A percentile compares a stretch with the other conserved stretches of the same genome.
Conservation (phyloP, 2,888 invertebrate genomes). For the Spicauda simplicius region DNA sequence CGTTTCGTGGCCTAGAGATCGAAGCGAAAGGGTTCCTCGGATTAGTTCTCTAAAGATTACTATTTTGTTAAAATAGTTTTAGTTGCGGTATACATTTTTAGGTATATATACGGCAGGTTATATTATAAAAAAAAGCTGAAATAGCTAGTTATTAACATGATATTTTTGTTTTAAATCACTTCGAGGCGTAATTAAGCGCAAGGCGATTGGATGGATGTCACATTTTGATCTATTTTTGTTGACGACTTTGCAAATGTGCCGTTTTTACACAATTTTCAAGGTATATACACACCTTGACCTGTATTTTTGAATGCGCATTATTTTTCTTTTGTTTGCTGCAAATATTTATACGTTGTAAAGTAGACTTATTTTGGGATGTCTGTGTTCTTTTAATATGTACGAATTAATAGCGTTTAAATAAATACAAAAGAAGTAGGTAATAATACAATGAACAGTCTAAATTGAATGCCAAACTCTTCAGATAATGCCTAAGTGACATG, state of each 20-base stretch:
- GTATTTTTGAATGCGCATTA: slow-evolving; percentile 46
- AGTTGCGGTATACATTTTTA: too few species aligned
- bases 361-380: neutral
- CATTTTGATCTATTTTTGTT: slow-evolving; percentile 56
- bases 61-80: too few species aligned
- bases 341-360: slow-evolving; percentile 14
- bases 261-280: slow-evolving; percentile 56
- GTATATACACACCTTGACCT: slow-evolving; percentile 55
- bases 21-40: too few species aligned
- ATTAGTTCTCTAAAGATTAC: too few species aligned
- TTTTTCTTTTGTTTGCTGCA: slow-evolving; percentile 18
- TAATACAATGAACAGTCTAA: neutral
- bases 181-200: slow-evolving; percentile 63
- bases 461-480: neutral
- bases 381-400: neutral
- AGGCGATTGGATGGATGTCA: slow-evolving; percentile 59
- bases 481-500: neutral
- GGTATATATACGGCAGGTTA: too few species aligned
- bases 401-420: too few species aligned
- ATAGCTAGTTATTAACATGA: neutral
- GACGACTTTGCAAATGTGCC: slow-evolving; percentile 49
- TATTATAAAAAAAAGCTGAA: too few species aligned
- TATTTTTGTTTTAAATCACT: slow-evolving; percentile 6
- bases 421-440: too few species aligned
- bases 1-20: too few species aligned